Evolutionary conservation across 2,113 vertebrate genomes (phyloP).

Genomic region (Oryzias celebensis): DNA sequence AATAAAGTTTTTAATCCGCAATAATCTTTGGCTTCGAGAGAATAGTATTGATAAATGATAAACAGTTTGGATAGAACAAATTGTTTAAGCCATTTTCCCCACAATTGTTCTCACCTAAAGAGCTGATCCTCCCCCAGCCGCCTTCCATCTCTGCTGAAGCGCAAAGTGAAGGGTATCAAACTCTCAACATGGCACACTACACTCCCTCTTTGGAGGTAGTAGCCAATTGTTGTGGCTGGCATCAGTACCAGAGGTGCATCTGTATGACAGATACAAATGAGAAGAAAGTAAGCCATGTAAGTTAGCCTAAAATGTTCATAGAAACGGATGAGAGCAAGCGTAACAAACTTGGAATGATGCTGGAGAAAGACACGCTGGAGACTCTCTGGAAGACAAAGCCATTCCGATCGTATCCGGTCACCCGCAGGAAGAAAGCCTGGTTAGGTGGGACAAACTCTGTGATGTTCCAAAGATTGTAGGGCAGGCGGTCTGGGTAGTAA

Average conservation of each 20-base stretch:
- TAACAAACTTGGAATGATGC: conserved; percentile 86
- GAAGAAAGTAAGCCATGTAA: neutral
- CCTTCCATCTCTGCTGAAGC: conserved; percentile 84
- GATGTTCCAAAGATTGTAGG: conserved; percentile 92
- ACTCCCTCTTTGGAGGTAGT: conserved; percentile 87
- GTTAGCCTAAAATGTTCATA: neutral
- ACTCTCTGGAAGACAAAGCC: conserved; percentile 91
- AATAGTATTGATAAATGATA: too few relatives aligned
- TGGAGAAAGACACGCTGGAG: conserved; percentile 95
- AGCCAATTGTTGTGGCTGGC: conserved; percentile 85
- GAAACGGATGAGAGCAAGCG: neutral
- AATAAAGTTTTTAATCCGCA: too few relatives aligned
- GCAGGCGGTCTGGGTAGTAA: conserved; percentile 86
- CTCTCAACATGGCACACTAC: conserved; percentile 87
- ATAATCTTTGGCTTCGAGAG: too few relatives aligned
- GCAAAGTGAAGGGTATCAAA: conserved; percentile 89
- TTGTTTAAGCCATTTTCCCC: too few relatives aligned
- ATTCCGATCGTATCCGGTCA: conserved; percentile 88
- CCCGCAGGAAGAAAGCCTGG: conserved; percentile 92
- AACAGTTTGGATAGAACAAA: too few relatives aligned
- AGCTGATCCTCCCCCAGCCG: conserved; percentile 87
- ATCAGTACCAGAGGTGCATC: conserved; percentile 89
- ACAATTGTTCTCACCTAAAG: conserved; percentile 79
- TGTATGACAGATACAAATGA: conserved; percentile 29
- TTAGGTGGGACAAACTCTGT: conserved; percentile 91